Base-by-base conservation (phyloP, 2,888 invertebrate genomes). In the Eupithecia vulgata region DNA sequence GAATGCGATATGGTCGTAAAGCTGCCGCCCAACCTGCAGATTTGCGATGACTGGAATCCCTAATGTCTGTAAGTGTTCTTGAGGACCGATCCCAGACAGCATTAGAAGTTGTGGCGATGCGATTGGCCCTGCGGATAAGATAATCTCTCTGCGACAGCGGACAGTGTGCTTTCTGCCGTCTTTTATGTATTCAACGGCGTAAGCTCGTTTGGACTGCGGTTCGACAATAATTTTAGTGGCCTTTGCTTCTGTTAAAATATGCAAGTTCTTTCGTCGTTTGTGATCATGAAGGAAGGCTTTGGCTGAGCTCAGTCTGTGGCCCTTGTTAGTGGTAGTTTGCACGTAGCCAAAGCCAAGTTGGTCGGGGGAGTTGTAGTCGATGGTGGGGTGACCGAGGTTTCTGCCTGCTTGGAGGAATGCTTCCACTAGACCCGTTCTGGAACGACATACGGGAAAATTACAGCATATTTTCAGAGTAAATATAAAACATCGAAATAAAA, bases 61-160 rank as follows among this genome's bases (percentile, higher is more conserved):
- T 7, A 96, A 89, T 12, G 93, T 89, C 74, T 94, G 86, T 2
- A 96, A 90, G 82, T 96, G 95, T 75, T 95, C 90, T 74, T 89
- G 87, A 0, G 95, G 95, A 0, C 96, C 96, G 17, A 96, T 86
- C 15, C 98, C 98, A 7, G 98, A 98, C 2, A 99, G 89, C 97
- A 99, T 97, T n/a, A 99, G 95, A 21, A 99, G 86, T 87, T 99
- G 98, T 0, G 99, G 98, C 0, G 98, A 97, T 82, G 97, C 97
- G 76, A 99, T 96, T 1, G 98, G 95, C 0, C 99, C 99, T 0
- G 97, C 98, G 13, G 97, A 96, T 30, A 99, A 84, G 75, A 99
- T 97, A 0, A 99, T 96, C 91, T 98, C 98, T 83, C 97, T 97
- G 61, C 95, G 95, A 7, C 97, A 97, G n/a, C 92, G 92, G 0